These are phyloP conservation scores for Mustelus asterias DNA, from an alignment of 2,113 vertebrate genomes.

Conservation along the genomic window DNA sequence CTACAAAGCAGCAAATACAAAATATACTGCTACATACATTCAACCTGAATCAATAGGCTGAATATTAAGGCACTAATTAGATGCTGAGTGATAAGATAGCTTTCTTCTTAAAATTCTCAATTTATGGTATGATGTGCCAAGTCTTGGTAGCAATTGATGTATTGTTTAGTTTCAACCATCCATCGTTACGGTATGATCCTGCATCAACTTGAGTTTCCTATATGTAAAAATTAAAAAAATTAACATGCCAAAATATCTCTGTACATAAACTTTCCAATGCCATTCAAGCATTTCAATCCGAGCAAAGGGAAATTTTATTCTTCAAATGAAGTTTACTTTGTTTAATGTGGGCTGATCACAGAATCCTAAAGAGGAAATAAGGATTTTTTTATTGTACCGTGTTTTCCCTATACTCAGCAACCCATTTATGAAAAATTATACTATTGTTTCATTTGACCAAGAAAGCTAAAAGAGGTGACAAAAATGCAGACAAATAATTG, in stretches of 20 bases:
- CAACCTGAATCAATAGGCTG: slow-evolving; percentile 61
- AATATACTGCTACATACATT: slow-evolving; percentile 57
- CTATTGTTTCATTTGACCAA: not conserved
- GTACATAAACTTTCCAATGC: not conserved
- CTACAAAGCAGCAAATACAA: slow-evolving; percentile 61
- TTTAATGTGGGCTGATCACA: not conserved
- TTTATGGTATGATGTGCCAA: slow-evolving; percentile 15
- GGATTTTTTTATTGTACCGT: not conserved
- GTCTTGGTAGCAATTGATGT: slow-evolving; percentile 15
- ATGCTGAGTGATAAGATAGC: slow-evolving; percentile 56
- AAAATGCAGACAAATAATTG: not conserved
- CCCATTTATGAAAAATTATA: not conserved
- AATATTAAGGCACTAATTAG: slow-evolving; percentile 67
- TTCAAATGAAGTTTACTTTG: not conserved
- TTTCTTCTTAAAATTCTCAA: slow-evolving; percentile 45
- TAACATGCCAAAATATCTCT: slow-evolving; percentile 4
- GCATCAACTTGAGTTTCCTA: slow-evolving; percentile 32
- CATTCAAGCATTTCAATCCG: slow-evolving; percentile 1
- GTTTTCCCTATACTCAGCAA: not conserved
- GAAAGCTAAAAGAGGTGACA: not conserved
- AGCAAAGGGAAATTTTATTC: not conserved
- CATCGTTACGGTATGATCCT: slow-evolving; percentile 21
- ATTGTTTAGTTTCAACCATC: slow-evolving; percentile 11
- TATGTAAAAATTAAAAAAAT: slow-evolving; percentile 23
- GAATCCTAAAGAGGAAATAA: not conserved